These are phyloP conservation scores for Phoenicopterus ruber DNA, from an alignment of 2,113 vertebrate species.

Conservation along the genomic window DNA sequence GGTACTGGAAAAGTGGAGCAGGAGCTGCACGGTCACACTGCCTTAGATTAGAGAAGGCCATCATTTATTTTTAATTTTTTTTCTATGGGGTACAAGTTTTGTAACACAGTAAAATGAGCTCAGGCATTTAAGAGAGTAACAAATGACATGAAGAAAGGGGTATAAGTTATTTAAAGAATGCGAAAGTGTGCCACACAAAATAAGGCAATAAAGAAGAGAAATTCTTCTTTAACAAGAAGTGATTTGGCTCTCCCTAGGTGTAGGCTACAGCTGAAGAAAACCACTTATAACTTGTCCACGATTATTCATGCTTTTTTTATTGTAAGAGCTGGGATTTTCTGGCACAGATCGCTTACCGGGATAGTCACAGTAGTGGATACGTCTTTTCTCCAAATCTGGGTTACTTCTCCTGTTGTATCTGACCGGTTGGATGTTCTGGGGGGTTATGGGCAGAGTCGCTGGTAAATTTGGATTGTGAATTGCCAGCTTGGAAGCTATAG, in stretches of 20 bases:
- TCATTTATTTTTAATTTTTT: background rate
- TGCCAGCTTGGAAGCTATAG: constrained; percentile 89
- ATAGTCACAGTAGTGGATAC: constrained; percentile 96
- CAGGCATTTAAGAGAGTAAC: background rate
- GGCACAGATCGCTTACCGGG: constrained; percentile 75
- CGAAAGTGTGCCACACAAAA: background rate
- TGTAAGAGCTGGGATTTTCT: background rate
- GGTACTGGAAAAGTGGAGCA: background rate
- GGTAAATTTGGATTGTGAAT: constrained; percentile 80
- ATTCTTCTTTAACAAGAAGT: background rate
- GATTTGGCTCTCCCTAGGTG: background rate
- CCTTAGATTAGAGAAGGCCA: background rate
- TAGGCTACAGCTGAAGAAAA: background rate
- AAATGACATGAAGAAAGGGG: background rate
- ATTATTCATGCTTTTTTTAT: background rate
- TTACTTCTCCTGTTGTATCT: constrained; percentile 91
- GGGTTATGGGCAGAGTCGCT: constrained; percentile 76
- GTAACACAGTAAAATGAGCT: background rate
- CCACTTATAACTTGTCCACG: background rate
- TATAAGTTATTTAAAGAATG: background rate
- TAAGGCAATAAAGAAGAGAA: background rate
- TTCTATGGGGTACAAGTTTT: background rate
- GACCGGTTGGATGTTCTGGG: constrained; percentile 75
- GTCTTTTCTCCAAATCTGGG: constrained; percentile 92
- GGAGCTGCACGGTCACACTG: background rate